These are phyloP conservation scores for Portunus trituberculatus DNA, from an alignment of 1,140 invertebrate genomes.

Conservation along the genomic window DNA sequence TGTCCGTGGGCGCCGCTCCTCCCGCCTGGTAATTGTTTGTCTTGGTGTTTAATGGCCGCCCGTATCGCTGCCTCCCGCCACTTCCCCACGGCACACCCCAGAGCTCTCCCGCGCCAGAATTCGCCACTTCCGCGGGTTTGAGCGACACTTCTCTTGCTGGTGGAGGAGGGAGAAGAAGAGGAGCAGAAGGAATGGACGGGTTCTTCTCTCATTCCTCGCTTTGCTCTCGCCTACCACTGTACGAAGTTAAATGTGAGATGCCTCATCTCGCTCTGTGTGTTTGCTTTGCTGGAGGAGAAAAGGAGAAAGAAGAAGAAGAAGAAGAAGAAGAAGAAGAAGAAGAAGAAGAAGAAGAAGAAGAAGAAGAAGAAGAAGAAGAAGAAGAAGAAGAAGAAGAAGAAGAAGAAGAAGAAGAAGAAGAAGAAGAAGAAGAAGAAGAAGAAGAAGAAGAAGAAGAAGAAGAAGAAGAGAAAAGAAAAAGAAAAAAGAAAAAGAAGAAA, in stretches of 20 bases:
- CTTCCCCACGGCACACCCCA: not conserved
- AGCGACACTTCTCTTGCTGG: slow-evolving; percentile 52
- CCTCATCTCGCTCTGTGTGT: not conserved
- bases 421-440: too few species aligned
- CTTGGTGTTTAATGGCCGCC: slow-evolving; percentile 51
- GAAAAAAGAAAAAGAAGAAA: too few species aligned
- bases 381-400: not conserved
- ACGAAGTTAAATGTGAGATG: not conserved
- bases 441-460: too few species aligned
- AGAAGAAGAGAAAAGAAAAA: too few species aligned
- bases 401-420: not conserved
- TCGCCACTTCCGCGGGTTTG: slow-evolving; percentile 63
- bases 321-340: not conserved
- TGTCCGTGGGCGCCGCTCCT: slow-evolving; percentile 39
- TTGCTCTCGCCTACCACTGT: not conserved
- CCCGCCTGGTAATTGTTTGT: slow-evolving; percentile 61
- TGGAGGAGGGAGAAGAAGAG: not conserved
- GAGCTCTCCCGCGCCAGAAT: slow-evolving; percentile 24
- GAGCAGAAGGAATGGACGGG: not conserved
- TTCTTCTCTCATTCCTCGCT: not conserved
- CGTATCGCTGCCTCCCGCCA: slow-evolving; percentile 31
- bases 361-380: not conserved
- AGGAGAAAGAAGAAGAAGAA: not conserved
- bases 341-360: not conserved
- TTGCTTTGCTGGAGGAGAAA: not conserved